Evolutionary conservation across 92 coral and sea anemone species (phyloP).

Genomic region (Plumapathes pennacea): DNA sequence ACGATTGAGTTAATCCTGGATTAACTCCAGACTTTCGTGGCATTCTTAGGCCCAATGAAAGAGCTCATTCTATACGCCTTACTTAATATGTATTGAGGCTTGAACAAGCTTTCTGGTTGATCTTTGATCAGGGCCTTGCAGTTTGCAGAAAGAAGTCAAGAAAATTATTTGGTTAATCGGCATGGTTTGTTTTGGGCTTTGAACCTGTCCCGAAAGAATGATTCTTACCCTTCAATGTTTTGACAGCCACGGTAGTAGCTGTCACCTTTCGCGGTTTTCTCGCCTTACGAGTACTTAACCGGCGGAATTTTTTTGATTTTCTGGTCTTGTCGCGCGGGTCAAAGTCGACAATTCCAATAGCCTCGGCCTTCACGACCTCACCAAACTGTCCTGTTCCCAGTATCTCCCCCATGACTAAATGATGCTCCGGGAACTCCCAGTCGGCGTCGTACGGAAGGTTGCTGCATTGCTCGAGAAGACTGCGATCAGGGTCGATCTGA

Average conservation of each 20-base stretch:
- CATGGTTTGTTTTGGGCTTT: too few relatives aligned
- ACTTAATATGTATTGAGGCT: too few relatives aligned
- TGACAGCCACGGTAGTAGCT: constrained; percentile 79
- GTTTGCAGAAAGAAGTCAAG: too few relatives aligned
- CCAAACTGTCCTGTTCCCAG: constrained; percentile 99
- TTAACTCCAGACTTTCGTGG: too few relatives aligned
- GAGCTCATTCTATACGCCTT: too few relatives aligned
- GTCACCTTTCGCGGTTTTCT: constrained; percentile 43
- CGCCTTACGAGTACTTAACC: constrained; percentile 43
- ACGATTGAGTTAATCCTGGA: too few relatives aligned
- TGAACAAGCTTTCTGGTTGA: too few relatives aligned
- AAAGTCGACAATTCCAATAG: constrained; percentile 90
- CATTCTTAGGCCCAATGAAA: too few relatives aligned
- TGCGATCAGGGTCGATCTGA: constrained; percentile 93
- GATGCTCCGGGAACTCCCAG: constrained; percentile 96
- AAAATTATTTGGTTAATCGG: too few relatives aligned
- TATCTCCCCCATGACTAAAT: constrained; percentile 74
- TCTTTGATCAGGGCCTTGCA: too few relatives aligned
- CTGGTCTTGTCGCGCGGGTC: constrained; percentile 69
- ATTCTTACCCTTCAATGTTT: constrained; percentile 75
- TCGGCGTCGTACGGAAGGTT: constrained; percentile 94
- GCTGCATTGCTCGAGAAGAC: constrained; percentile 85
- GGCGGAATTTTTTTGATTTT: constrained; percentile 54
- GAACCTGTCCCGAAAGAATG: too few relatives aligned
- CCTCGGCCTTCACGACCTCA: constrained; percentile 86